Percentiles rank a stretch among this genome's conserved stretches.
Conservation (phyloP, 2,113 vertebrate species). For the Mustelus asterias region DNA sequence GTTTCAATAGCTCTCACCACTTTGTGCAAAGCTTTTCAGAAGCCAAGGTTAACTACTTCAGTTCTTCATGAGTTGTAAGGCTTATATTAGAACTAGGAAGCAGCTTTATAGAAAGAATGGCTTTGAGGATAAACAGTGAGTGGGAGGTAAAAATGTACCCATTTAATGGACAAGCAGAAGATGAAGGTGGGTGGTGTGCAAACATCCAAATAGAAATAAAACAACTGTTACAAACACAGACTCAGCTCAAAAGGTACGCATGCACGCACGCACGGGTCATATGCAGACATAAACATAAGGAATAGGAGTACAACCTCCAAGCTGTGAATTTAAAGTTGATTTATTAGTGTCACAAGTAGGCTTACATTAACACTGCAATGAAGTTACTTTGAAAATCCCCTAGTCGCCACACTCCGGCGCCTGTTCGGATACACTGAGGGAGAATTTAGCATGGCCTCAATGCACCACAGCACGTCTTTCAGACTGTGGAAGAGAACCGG, state of each 20-base stretch:
- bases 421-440: too few species aligned
- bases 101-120: neutral
- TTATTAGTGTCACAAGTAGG: too few species aligned
- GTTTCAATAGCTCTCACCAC: neutral
- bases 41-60: neutral
- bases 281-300: neutral
- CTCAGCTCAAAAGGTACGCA: neutral
- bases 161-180: neutral
- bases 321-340: too few species aligned
- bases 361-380: too few species aligned
- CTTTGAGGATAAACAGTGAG: neutral
- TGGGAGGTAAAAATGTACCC: neutral
- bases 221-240: neutral
- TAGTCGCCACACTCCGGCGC: too few species aligned
- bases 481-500: too few species aligned
- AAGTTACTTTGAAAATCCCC: too few species aligned
- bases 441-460: too few species aligned
- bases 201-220: neutral
- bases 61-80: neutral
- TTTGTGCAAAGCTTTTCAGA: neutral
- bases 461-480: too few species aligned
- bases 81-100: neutral
- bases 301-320: too few species aligned
- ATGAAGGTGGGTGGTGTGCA: neutral
- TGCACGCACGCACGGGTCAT: neutral